Percentiles rank a stretch among this genome's conserved stretches.
These are phyloP conservation scores for Leucophenga montana DNA, from an alignment of 2,888 invertebrate species.

Conservation along the genomic window DNA sequence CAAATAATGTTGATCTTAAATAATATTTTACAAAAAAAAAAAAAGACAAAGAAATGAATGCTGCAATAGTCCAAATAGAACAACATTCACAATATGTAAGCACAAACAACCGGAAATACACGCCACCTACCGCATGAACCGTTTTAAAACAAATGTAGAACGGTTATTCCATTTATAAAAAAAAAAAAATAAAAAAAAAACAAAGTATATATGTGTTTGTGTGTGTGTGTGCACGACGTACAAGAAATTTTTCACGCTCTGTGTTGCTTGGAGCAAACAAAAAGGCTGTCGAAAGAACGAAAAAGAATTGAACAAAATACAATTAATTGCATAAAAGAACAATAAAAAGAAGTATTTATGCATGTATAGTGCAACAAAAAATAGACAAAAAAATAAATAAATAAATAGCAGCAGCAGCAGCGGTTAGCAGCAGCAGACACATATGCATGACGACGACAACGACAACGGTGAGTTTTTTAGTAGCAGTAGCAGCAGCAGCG, in stretches of 20 bases:
- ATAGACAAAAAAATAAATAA: not conserved
- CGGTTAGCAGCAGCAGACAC: constrained; percentile 9
- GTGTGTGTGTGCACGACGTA: constrained; percentile 6
- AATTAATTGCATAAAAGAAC: constrained; percentile 12
- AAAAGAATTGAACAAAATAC: not conserved
- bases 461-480: constrained; percentile 15
- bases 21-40: too few species aligned
- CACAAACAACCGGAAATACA: too few species aligned
- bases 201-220: not conserved
- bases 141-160: too few species aligned
- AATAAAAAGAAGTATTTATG: too few species aligned
- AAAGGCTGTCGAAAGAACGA: not conserved
- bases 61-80: too few species aligned
- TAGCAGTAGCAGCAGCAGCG: too few species aligned
- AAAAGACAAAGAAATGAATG: too few species aligned
- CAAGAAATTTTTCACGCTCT: constrained; percentile 8
- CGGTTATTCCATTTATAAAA: too few species aligned
- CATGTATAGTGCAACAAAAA: not conserved
- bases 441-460: constrained; percentile 12
- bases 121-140: too few species aligned
- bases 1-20: not conserved
- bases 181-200: too few species aligned
- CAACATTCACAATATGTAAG: too few species aligned
- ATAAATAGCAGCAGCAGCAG: constrained; percentile 6
- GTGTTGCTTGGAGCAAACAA: constrained; percentile 8